A percentile compares a stretch with the other conserved stretches of the same genome.
phyloP scores from a whole-genome alignment of 2,888 invertebrate species.

The Apodemia duryi region DNA sequence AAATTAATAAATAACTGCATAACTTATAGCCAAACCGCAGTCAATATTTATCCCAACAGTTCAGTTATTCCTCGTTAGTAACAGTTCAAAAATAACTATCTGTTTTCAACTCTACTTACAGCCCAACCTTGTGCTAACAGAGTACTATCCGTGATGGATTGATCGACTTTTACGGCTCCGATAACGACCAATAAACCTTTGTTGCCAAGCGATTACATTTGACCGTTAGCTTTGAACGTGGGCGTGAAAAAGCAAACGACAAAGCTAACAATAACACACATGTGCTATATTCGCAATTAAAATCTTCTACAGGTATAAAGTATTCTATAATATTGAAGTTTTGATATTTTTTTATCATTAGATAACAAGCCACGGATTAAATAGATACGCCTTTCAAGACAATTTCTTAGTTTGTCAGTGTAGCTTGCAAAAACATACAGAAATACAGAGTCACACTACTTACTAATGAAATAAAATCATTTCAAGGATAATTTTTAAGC shows the following conservation, averaged over 20 bases:
- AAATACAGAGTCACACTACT: no score
- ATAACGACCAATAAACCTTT: slow-evolving; percentile 9
- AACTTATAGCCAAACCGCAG: neutral
- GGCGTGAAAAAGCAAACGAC: slow-evolving; percentile 3
- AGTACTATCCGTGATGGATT: slow-evolving; percentile 15
- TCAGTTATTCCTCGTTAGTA: neutral
- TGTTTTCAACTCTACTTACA: neutral
- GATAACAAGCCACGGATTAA: no score
- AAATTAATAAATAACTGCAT: neutral
- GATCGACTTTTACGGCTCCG: slow-evolving; percentile 14
- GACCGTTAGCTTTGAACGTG: neutral
- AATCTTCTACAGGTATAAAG: neutral
- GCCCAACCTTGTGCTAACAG: slow-evolving; percentile 17
- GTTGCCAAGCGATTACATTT: slow-evolving; percentile 13
- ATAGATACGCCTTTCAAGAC: no score
- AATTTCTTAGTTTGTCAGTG: no score
- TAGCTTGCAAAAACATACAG: no score
- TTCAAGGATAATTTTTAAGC: no score
- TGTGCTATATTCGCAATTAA: neutral
- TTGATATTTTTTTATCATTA: no score
- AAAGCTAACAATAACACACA: neutral
- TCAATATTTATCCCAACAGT: neutral
- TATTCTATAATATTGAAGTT: no score
- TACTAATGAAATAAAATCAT: no score
- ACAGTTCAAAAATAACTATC: neutral